Evolutionary conservation across 2,888 invertebrate genomes (phyloP), one percentile per base, ranked within the genome.

Genomic region (Phaedon cochleariae): DNA sequence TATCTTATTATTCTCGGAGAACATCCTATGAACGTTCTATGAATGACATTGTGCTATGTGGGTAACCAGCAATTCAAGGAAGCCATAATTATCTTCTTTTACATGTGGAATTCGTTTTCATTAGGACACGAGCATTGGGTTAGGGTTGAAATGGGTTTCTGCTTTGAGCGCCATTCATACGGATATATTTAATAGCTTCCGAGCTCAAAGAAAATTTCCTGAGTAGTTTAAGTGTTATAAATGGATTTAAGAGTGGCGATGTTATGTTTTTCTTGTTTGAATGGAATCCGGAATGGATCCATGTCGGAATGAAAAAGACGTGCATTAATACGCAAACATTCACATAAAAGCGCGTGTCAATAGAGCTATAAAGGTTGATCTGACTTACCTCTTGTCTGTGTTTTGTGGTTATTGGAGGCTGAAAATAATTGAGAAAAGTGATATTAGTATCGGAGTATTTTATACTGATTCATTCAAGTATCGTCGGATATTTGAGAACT

Each of bases 331-430:
- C 64, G 57, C 52, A 49, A 62, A 58, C 65, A 68, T 65, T 62
- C 60, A 68, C 54, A 37, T 49, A 52, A 54, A 67, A 66, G 12
- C 53, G n/a, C n/a, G n/a, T n/a, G n/a, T n/a, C n/a, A n/a, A n/a
- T n/a, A n/a, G n/a, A n/a, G n/a, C n/a, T n/a, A n/a, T n/a, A 55
- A 61, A 41, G 58, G 57, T 59, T 46, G 57, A 34, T 54, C 29
- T 49, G 63, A 61, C 72, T 68, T 71, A 75, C 74, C 67, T 72
- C 70, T 37, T 68, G 66, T 45, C 45, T 64, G 21, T 69, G 29
- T 53, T 64, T 68, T 5, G 73, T 72, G 7, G 49, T 55, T 65
- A 75, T 67, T 52, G 67, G 70, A 45, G 3, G 7, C 26, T 26
- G 26, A 26, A 26, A 26, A 7, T 5, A 26, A 7, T n/a, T n/a